phyloP scores from a whole-genome alignment of 2,797 vertebrate genomes.

The Ctenopoma multispine region DNA sequence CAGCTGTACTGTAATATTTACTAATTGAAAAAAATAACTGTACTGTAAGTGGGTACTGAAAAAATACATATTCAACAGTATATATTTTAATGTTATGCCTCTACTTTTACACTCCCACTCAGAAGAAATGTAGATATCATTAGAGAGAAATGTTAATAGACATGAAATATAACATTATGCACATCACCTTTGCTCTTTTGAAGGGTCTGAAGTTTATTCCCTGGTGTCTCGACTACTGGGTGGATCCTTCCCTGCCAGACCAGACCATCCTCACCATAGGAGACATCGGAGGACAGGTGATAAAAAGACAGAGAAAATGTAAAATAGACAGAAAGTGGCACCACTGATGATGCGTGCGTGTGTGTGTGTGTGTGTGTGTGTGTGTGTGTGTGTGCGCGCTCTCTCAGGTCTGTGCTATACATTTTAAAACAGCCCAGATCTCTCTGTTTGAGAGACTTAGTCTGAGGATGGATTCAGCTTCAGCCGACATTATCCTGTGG shows the following conservation, averaged over 20 bases:
- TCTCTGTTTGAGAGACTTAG: conserved; percentile 78
- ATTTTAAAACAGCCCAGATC: conserved; percentile 82
- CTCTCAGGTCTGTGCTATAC: conserved; percentile 82
- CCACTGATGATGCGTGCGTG: not conserved
- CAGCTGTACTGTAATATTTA: too few relatives aligned
- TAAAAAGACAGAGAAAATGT: not conserved
- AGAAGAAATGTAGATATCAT: not conserved
- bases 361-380: conserved; percentile 41
- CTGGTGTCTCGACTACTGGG: conserved; percentile 87
- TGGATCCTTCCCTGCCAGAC: conserved; percentile 76
- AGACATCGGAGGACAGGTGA: conserved; percentile 87
- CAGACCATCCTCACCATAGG: conserved; percentile 85
- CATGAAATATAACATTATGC: not conserved
- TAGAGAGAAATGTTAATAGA: not conserved
- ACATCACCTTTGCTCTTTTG: not conserved
- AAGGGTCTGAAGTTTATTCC: conserved; percentile 82
- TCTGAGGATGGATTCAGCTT: conserved; percentile 69
- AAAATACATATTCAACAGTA: too few relatives aligned
- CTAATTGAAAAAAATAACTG: too few relatives aligned
- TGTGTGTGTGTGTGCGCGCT: conserved; percentile 44
- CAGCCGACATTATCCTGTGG: conserved; percentile 81
- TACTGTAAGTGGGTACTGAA: too few relatives aligned
- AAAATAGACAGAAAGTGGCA: not conserved
- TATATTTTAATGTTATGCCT: not conserved
- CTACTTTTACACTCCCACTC: not conserved